Evolutionary conservation across 2,113 vertebrate genomes (phyloP).

Genomic region (Hydropotes inermis): DNA sequence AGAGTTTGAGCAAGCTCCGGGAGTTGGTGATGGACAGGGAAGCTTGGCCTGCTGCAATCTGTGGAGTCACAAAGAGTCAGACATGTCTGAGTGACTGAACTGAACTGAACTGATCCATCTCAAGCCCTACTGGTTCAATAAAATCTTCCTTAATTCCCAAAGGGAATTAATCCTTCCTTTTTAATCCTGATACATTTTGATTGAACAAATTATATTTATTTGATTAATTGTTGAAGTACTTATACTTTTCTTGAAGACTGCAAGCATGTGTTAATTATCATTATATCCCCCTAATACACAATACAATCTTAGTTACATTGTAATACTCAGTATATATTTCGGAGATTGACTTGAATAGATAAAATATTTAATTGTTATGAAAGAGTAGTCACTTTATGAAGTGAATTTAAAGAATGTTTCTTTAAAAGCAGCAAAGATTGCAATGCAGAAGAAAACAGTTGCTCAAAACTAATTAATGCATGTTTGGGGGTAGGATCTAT

Average conservation of each 20-base stretch:
- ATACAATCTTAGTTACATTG: background rate
- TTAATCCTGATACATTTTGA: background rate
- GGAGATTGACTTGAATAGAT: background rate
- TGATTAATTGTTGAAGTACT: background rate
- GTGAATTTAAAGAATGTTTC: background rate
- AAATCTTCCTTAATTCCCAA: background rate
- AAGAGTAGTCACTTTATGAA: background rate
- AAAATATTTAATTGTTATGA: background rate
- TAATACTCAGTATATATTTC: background rate
- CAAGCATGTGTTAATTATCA: background rate
- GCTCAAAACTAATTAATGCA: background rate
- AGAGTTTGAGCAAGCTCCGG: background rate
- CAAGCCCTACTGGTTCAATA: background rate
- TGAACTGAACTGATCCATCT: background rate
- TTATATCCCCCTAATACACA: background rate
- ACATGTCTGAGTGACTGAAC: background rate
- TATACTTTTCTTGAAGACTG: background rate
- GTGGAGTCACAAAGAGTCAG: rapidly evolving
- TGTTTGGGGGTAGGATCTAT: background rate
- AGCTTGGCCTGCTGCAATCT: background rate
- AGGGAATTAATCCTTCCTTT: background rate
- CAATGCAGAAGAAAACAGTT: background rate
- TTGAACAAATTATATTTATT: background rate
- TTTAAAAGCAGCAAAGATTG: background rate
- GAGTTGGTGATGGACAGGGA: background rate